phyloP scores from a whole-genome alignment of 2,797 vertebrate species.

The Gorsachius magnificus region DNA sequence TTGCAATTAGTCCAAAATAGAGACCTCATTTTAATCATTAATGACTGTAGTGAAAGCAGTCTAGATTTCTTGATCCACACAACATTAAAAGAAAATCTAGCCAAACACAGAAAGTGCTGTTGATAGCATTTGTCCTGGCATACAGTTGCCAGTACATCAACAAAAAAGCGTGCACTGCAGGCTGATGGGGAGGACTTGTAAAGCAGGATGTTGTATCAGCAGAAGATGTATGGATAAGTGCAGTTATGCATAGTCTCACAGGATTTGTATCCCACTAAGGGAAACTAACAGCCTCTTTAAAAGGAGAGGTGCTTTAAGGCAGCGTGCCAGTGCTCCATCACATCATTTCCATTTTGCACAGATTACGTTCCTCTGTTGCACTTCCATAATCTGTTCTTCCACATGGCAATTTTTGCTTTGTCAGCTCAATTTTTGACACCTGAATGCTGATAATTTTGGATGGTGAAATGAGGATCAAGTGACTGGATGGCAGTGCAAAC shows the following conservation, averaged over 20 bases:
- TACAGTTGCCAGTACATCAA: background rate
- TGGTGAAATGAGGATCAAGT: background rate
- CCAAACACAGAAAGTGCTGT: background rate
- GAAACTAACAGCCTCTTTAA: background rate
- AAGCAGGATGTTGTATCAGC: background rate
- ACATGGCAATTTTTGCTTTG: background rate
- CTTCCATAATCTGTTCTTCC: background rate
- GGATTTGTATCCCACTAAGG: background rate
- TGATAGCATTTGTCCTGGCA: background rate
- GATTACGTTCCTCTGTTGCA: background rate
- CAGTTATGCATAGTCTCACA: background rate
- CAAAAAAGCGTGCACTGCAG: background rate
- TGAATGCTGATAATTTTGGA: background rate
- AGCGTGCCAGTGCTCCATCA: background rate
- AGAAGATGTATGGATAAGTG: background rate
- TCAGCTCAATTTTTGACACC: background rate
- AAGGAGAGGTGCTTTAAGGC: background rate
- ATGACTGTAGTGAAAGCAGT: background rate
- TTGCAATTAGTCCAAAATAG: background rate
- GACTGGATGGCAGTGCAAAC: background rate
- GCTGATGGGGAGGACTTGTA: background rate
- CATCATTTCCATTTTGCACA: background rate
- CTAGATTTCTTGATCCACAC: background rate
- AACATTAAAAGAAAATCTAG: background rate
- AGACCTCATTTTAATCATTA: background rate